Evolutionary conservation across 2,888 invertebrate species (phyloP).

Genomic region (Perizoma flavofasciatum): DNA sequence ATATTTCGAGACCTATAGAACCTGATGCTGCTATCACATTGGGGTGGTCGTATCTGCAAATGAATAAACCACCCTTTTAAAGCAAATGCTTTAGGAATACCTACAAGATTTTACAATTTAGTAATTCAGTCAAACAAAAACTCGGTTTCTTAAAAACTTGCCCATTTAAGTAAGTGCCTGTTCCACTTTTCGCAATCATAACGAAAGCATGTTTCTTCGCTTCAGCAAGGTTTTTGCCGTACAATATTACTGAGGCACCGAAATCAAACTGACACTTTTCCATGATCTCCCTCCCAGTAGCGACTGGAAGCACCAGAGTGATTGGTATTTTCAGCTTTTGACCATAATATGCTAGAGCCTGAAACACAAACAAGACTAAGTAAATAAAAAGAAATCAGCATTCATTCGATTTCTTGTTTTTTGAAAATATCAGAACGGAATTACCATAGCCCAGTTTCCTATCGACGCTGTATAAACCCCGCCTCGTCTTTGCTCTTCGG

Average conservation of each 20-base stretch:
- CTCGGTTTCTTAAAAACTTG: slow-evolving; percentile 50
- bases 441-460: slow-evolving; percentile 93
- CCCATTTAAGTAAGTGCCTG: slow-evolving; percentile 92
- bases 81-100: too few relatives aligned
- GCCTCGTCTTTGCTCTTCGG: slow-evolving; percentile 85
- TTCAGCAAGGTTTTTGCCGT: slow-evolving; percentile 90
- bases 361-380: slow-evolving; percentile 10
- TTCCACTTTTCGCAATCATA: slow-evolving; percentile 85
- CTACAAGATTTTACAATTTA: too few relatives aligned
- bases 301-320: slow-evolving; percentile 93
- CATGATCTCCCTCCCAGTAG: slow-evolving; percentile 92
- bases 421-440: not conserved
- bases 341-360: slow-evolving; percentile 88
- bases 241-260: slow-evolving; percentile 91
- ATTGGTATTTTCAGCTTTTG: slow-evolving; percentile 85
- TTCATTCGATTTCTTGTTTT: too few relatives aligned
- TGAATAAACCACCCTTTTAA: slow-evolving; percentile 1
- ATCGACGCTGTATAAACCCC: slow-evolving; percentile 95
- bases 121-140: too few relatives aligned
- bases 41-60: slow-evolving; percentile 93
- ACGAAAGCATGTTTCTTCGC: slow-evolving; percentile 89
- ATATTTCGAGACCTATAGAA: slow-evolving; percentile 94
- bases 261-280: slow-evolving; percentile 88
- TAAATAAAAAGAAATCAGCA: too few relatives aligned
- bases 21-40: slow-evolving; percentile 96